phyloP scores from a whole-genome alignment of 2,888 invertebrate genomes.

The Eustalomyia histrio region DNA sequence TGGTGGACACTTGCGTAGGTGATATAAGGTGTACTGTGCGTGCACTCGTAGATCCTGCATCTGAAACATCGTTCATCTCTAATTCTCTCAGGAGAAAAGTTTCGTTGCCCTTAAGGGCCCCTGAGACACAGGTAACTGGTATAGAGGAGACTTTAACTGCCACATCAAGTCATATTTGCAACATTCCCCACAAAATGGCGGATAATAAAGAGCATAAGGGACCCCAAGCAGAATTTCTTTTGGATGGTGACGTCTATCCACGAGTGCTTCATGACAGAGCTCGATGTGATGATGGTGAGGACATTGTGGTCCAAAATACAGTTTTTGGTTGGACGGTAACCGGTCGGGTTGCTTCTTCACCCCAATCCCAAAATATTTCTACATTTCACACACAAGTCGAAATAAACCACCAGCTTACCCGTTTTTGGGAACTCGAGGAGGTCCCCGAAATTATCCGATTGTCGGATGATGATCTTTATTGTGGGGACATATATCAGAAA shows the following conservation, averaged over 20 bases:
- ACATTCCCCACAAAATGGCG: no score
- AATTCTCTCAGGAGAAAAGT: no score
- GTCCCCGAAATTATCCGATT: no score
- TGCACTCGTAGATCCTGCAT: no score
- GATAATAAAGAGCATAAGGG: no score
- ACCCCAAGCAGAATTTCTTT: background rate
- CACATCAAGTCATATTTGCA: no score
- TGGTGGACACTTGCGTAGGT: no score
- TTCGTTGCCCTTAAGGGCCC: no score
- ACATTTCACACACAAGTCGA: background rate
- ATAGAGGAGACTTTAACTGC: no score
- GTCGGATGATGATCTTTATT: background rate
- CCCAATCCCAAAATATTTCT: background rate
- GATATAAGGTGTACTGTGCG: no score
- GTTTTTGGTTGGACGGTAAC: background rate
- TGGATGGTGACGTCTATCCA: background rate
- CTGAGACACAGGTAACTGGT: no score
- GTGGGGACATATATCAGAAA: background rate
- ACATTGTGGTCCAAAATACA: background rate
- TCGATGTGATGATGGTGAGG: background rate
- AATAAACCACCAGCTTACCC: background rate
- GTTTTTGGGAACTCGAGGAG: conserved; percentile 5
- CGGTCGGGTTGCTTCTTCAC: background rate
- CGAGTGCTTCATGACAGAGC: background rate
- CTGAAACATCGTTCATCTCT: no score